These are phyloP conservation scores for Ophthalmolycus amberensis DNA, from an alignment of 2,113 vertebrate genomes.

Conservation along the genomic window DNA sequence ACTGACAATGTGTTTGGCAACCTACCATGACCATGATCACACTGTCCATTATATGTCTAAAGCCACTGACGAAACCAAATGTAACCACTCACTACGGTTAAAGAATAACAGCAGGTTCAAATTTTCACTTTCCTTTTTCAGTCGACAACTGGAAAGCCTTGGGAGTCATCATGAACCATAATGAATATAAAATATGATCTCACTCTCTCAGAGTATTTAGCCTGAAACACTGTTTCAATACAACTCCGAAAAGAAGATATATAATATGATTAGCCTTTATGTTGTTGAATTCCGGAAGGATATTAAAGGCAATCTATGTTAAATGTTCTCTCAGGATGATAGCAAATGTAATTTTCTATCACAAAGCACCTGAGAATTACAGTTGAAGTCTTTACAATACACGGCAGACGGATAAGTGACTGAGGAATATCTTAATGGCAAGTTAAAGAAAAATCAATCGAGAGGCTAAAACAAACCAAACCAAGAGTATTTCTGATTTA, in stretches of 20 bases:
- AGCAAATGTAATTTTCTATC: constrained; percentile 1
- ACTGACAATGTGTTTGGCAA: neutral
- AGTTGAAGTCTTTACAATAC: neutral
- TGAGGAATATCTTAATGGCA: too few relatives aligned
- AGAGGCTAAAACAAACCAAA: neutral
- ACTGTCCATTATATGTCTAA: neutral
- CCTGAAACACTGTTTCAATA: neutral
- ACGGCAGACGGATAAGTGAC: neutral
- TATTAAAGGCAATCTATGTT: constrained; percentile 2
- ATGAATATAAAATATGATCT: neutral
- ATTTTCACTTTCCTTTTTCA: neutral
- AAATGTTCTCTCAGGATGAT: neutral
- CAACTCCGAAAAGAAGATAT: neutral
- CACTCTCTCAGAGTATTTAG: neutral
- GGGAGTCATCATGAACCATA: neutral
- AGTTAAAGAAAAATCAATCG: neutral
- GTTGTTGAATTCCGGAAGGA: constrained; percentile 3
- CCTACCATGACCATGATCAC: neutral
- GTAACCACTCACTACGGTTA: neutral
- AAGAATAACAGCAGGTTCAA: neutral
- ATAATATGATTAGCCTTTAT: neutral
- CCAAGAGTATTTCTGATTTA: neutral
- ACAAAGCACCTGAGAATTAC: neutral
- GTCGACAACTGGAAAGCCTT: neutral
- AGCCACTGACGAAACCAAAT: neutral